Conservation (phyloP, 2,888 invertebrate genomes). For the Tenthredo notha region DNA sequence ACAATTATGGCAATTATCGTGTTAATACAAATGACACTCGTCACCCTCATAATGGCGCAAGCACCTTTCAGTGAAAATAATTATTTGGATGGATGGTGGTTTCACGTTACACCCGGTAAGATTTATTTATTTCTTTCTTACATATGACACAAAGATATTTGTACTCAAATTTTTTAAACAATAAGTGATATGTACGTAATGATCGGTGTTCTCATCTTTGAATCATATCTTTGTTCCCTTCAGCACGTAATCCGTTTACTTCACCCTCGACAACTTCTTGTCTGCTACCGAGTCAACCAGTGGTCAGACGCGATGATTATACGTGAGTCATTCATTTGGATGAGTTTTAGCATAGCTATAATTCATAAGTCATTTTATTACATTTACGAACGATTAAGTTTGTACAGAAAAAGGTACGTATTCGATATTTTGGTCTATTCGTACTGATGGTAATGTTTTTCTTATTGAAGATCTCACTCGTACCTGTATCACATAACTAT, state of each 20-base stretch:
- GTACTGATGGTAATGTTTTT: too few relatives aligned
- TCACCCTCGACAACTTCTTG: not conserved
- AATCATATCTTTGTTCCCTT: not conserved
- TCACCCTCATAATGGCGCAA: not conserved
- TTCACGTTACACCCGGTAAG: not conserved
- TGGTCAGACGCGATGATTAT: constrained; percentile 10
- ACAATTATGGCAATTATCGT: not conserved
- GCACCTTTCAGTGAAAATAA: not conserved
- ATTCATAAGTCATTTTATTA: not conserved
- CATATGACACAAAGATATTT: not conserved
- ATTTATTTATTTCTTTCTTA: not conserved
- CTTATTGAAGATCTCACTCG: too few relatives aligned
- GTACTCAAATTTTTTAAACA: not conserved
- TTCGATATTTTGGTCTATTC: too few relatives aligned
- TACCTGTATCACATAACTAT: too few relatives aligned
- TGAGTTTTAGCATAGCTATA: not conserved
- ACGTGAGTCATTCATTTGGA: not conserved
- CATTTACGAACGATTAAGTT: too few relatives aligned
- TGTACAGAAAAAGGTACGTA: too few relatives aligned
- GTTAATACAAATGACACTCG: not conserved
- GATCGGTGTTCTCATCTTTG: not conserved
- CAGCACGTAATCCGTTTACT: not conserved
- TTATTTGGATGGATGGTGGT: not conserved
- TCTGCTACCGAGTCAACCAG: not conserved
- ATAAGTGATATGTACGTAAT: not conserved